Evolutionary conservation across 2,888 invertebrate species (phyloP).

Genomic region (Nymphalis polychloros): DNA sequence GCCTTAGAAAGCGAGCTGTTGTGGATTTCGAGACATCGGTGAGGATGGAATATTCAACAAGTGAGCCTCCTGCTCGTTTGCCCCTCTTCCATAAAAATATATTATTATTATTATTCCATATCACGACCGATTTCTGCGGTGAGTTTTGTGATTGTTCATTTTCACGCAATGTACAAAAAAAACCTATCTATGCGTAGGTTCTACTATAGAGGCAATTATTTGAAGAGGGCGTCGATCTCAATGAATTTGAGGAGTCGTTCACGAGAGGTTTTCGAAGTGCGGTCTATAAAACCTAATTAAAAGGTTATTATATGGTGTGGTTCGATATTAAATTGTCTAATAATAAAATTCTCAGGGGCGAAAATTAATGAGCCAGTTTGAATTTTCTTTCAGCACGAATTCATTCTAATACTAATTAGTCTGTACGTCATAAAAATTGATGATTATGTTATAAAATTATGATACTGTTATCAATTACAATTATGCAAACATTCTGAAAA

Average conservation of each 20-base stretch:
- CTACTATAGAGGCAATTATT: constrained; percentile 46
- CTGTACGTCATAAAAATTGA: neutral
- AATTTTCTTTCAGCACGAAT: neutral
- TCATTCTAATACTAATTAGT: constrained; percentile 4
- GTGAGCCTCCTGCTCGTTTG: no score
- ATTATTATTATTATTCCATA: no score
- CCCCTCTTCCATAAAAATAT: no score
- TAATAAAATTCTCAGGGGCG: constrained; percentile 2
- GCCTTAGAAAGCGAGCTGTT: no score
- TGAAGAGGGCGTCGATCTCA: constrained; percentile 41
- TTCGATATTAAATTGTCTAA: constrained; percentile 4
- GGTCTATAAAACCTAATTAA: constrained; percentile 24
- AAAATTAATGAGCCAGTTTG: neutral
- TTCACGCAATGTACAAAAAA: constrained; percentile 3
- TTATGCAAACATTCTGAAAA: no score
- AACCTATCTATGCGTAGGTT: constrained; percentile 29
- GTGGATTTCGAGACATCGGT: no score
- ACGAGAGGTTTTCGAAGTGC: constrained; percentile 12
- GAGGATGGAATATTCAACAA: no score
- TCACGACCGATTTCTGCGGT: no score
- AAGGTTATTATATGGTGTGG: constrained; percentile 21
- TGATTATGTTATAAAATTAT: neutral
- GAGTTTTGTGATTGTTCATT: neutral
- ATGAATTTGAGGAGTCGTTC: constrained; percentile 36
- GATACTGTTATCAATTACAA: neutral